These are phyloP conservation scores for Engraulis encrasicolus DNA, from an alignment of 2,113 vertebrate species.

Conservation along the genomic window DNA sequence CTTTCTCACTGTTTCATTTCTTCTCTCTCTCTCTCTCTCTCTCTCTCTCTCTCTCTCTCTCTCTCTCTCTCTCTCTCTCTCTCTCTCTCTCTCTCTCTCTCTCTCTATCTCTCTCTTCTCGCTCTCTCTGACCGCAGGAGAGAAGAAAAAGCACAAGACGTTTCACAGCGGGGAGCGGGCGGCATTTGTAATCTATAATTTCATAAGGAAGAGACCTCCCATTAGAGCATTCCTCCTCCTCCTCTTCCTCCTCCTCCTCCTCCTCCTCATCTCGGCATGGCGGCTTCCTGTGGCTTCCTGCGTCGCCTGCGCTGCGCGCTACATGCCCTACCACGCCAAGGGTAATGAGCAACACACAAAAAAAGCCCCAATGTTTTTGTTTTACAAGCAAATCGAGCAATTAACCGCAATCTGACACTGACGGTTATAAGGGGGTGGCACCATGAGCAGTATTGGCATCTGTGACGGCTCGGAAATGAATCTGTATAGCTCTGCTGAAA, in stretches of 20 bases:
- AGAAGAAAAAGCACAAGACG: not conserved
- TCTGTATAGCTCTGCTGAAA: not conserved
- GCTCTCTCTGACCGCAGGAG: not conserved
- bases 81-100: not conserved
- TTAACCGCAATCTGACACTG: not conserved
- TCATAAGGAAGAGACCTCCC: conserved; percentile 15
- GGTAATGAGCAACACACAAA: conserved; percentile 2
- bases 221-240: not conserved
- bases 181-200: conserved; percentile 7
- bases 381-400: not conserved
- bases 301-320: too few species aligned
- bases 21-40: not conserved
- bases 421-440: not conserved
- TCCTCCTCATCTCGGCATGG: too few species aligned
- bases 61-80: not conserved
- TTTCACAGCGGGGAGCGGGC: not conserved
- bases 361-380: not conserved
- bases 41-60: not conserved
- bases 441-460: not conserved
- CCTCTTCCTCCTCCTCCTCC: too few species aligned
- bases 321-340: not conserved
- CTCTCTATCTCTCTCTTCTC: not conserved
- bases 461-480: conserved; percentile 4
- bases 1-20: too few species aligned
- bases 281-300: too few species aligned